phyloP scores from a whole-genome alignment of 35 echinoderm and acorn worm genomes.

The Eucidaris tribuloides region DNA sequence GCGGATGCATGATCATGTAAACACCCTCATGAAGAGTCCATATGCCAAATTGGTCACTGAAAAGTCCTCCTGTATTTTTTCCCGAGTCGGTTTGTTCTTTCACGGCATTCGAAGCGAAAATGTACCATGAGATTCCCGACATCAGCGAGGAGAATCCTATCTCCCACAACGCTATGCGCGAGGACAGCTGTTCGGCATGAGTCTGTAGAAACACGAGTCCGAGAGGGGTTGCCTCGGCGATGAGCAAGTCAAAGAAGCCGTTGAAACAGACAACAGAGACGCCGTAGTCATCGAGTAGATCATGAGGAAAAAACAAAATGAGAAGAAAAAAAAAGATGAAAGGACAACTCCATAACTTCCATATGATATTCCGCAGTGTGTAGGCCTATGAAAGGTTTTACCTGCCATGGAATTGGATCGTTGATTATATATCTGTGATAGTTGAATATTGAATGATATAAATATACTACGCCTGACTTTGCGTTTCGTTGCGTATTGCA shows the following conservation, averaged over 20 bases:
- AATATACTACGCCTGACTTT: no score
- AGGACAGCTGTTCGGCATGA: conserved; percentile 43
- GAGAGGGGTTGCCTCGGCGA: conserved; percentile 25
- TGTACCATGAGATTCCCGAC: conserved; percentile 68
- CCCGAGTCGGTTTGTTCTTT: conserved; percentile 5
- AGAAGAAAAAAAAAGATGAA: no score
- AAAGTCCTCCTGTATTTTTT: neutral
- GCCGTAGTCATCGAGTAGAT: conserved; percentile 11
- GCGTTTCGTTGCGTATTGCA: no score
- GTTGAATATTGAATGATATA: no score
- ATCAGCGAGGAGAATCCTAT: conserved; percentile 65
- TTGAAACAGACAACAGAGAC: conserved; percentile 43
- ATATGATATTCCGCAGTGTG: no score
- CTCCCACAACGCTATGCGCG: conserved; percentile 61
- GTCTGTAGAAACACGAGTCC: conserved; percentile 37
- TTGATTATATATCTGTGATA: no score
- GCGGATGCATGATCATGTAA: conserved; percentile 75
- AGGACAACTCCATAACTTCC: no score
- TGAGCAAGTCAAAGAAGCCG: neutral
- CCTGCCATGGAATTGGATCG: no score
- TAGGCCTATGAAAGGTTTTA: no score
- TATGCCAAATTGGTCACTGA: conserved; percentile 65
- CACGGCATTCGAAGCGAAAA: conserved; percentile 1
- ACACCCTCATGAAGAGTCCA: conserved; percentile 73
- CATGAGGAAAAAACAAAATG: no score